Evolutionary conservation across 2,888 invertebrate species (phyloP), one percentile per base, ranked within the genome.

Genomic region (Drosophila cracens): DNA sequence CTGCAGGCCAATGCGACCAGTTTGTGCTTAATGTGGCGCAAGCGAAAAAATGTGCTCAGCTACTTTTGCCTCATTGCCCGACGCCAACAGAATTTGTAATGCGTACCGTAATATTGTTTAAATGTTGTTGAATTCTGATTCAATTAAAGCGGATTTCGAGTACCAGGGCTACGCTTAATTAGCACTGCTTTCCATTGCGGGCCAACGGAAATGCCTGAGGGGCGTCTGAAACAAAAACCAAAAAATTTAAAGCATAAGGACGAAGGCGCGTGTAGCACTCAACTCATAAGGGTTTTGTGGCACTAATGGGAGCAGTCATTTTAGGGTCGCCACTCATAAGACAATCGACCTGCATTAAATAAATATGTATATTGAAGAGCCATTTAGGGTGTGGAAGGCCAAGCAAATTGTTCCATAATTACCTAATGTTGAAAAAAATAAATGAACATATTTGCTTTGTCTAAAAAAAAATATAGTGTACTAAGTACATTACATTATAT

Each of bases 1-100:
- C 5, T 21, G n/a, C 53, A 60, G 27, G 34, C 54, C 57, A 49
- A 29, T 52, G 43, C 57, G 67, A 38, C 38, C 65, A 58, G 66
- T 33, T 60, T 82, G 85, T 82, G 85, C 56, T 85, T 87, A 86
- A 86, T 86, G 85, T 86, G 85, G 89, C 85, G 82, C 83, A 84
- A 78, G 79, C 81, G 27, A 18, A 69, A 73, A 79, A 73, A 70
- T 74, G 80, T 84, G 61, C 70, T 79, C 69, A 75, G 81, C 67
- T 70, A 73, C 78, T 72, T 81, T 80, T 87, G 87, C 75, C 78
- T 66, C 81, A 71, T 79, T 81, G 69, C 53, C 5, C 66, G 63
- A 70, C 67, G 84, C 77, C 72, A 78, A 66, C 73, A 69, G 87
- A 83, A 83, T 83, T 87, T 82, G 81, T 80, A 85, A 84, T 84